Evolutionary conservation across 1,140 invertebrate genomes (phyloP), one percentile per base, ranked within the genome.

Genomic region (Muscidifurax raptorellus): DNA sequence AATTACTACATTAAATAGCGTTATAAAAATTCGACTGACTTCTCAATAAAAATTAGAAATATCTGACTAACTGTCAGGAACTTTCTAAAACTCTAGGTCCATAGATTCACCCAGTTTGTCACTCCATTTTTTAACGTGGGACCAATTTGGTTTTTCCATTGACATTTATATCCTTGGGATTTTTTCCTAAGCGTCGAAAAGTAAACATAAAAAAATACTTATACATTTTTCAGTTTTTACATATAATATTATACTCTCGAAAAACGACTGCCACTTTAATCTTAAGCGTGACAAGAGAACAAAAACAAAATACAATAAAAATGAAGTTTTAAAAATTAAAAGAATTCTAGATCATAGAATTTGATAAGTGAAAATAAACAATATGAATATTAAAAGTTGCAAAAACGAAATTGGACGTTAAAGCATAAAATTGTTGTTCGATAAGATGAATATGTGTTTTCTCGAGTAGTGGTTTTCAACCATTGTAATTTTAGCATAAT

Each of bases 231-330:
- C 0, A 59, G n/a, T 76, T 76, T 52, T 36, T 40, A 30, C 30
- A 81, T 25, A 15, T 27, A 82, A 82, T 27, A 44, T 2, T 82
- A 13, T 75, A 82, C 30, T 47, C n/a, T 30, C 75, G 9, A 52
- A 83, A 83, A 83, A 71, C 25, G 64, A 83, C 75, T 83, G 75
- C 82, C 75, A 72, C 66, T 59, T 69, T 77, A 76, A 67, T 77
- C 36, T 59, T 83, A 69, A 77, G 52, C 12, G 2, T 75, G 52
- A 75, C 30, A n/a, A 69, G 59, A n/a, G 71, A 74, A 64, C 15
- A 77, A n/a, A n/a, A n/a, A n/a, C n/a, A 32, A 77, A 59, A 64
- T 18, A 12, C 47, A 83, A 18, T n/a, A 82, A 36, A 5, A 72
- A 30, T 66, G 10, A 67, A 30, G 4, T 75, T 82, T 76, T 28